Base-by-base conservation (phyloP, 2,113 vertebrate species). In the Pelvicachromis taeniatus region DNA sequence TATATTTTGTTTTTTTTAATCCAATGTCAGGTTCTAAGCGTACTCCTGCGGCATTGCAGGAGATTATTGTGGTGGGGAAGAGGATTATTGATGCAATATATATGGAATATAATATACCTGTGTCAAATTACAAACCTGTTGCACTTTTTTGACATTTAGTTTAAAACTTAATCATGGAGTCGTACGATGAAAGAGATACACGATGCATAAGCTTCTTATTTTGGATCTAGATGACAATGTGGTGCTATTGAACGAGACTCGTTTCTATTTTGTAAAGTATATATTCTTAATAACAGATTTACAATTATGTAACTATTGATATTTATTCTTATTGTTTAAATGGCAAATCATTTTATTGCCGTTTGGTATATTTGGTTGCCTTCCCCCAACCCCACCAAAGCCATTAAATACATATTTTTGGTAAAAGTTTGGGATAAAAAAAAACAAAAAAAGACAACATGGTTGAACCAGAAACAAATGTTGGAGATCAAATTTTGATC, bases 81-180 rank as follows among this genome's bases (percentile, higher is more conserved):
- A 85, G 86, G 65, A 91, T 81, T 83, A 63, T 59, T 16, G 75
- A 78, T 85, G 90, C 88, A 92, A 90, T 87, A 85, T 81, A 83
- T 73, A 84, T 83, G 53, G 33, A 87, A 88, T 90, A 75, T 85
- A 54, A 94, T 91, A 95, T 96, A 96, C 95, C 95, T 96, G 53
- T 86, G 83, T 94, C 84, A 86, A 91, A 87, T 93, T 92, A 88
- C 90, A 90, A 92, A 92, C 80, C 73, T 85, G 9, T 94, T 95
- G 96, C 95, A 96, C 95, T 96, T 96, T 96, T 73, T 91, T 90
- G 61, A 88, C 45, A 86, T 93, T 88, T 86, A 85, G 63, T 83
- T 89, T 80, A 90, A 88, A 89, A 91, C 21, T 13, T 33, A 90
- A 86, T 87, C 29, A 17, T 89, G 52, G 12, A 58, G 75, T 80